Conservation (phyloP, 2,888 invertebrate species). For the Eremobia ochroleuca region DNA sequence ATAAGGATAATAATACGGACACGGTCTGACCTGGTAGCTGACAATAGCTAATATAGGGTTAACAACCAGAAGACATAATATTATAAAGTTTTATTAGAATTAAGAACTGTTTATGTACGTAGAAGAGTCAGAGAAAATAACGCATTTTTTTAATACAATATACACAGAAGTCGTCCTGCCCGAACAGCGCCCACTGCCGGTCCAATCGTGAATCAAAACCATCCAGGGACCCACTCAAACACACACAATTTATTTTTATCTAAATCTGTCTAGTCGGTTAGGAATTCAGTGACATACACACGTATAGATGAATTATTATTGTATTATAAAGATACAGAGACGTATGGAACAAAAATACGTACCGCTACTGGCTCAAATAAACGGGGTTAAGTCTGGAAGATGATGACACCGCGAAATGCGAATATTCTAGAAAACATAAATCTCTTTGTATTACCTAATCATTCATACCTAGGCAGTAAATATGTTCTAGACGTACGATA, state of each 20-base stretch:
- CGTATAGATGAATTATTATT: no score
- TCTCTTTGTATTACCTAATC: not conserved
- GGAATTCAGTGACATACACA: no score
- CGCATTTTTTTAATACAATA: no score
- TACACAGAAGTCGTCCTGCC: no score
- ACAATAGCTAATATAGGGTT: not conserved
- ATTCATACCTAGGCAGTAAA: constrained; percentile 15
- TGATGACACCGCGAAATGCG: not conserved
- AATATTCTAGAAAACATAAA: constrained; percentile 1
- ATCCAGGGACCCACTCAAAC: no score
- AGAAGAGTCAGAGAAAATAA: no score
- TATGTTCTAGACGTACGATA: constrained; percentile 13
- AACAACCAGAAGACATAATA: not conserved
- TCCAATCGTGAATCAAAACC: no score
- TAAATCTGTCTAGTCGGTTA: no score
- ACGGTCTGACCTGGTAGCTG: not conserved
- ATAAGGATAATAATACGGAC: no score
- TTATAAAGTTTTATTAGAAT: not conserved
- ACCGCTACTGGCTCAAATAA: not conserved
- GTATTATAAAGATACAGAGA: not conserved
- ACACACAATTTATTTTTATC: no score
- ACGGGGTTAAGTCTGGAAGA: not conserved
- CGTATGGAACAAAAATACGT: not conserved
- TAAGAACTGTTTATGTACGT: no score
- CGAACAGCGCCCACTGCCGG: no score